Base-by-base conservation (phyloP, 2,888 invertebrate genomes). In the Notocelia uddmanniana region DNA sequence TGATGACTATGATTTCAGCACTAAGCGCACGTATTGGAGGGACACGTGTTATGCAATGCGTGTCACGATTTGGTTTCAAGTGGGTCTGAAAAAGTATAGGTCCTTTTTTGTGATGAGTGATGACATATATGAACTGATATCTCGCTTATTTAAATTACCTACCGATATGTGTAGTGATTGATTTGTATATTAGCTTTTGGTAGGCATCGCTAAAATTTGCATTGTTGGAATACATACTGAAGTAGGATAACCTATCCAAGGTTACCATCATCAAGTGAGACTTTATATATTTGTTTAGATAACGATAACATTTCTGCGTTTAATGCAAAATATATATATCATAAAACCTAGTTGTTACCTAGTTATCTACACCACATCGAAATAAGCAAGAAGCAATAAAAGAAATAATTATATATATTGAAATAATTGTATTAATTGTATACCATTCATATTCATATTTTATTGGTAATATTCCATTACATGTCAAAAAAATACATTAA, bases 281-380 rank as follows among this genome's bases (percentile, higher is more conserved):
- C 26, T 18, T 34, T 69, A n/a, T n/a, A n/a, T n/a, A 34, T 57
- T 63, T 63, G 21, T 54, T 69, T 69, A 58, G 62, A 62, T 45
- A 69, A 54, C 54, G 58, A 60, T 23, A 15, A 11, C 13, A 18
- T 23, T 21, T 68, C 19, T 41, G n/a, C n/a, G n/a, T n/a, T n/a
- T n/a, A n/a, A n/a, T n/a, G n/a, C n/a, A n/a, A n/a, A n/a, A n/a
- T n/a, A n/a, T n/a, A n/a, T n/a, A n/a, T n/a, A n/a, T n/a, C n/a
- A n/a, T n/a, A n/a, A n/a, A n/a, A n/a, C n/a, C n/a, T n/a, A n/a
- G n/a, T n/a, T n/a, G n/a, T n/a, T n/a, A n/a, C n/a, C n/a, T n/a
- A n/a, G n/a, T n/a, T n/a, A n/a, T n/a, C n/a, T n/a, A n/a, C n/a
- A n/a, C n/a, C n/a, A n/a, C n/a, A n/a, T n/a, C n/a, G n/a, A n/a